These are phyloP conservation scores for Lagodon rhomboides DNA, from an alignment of 2,797 vertebrate species.

Conservation along the genomic window DNA sequence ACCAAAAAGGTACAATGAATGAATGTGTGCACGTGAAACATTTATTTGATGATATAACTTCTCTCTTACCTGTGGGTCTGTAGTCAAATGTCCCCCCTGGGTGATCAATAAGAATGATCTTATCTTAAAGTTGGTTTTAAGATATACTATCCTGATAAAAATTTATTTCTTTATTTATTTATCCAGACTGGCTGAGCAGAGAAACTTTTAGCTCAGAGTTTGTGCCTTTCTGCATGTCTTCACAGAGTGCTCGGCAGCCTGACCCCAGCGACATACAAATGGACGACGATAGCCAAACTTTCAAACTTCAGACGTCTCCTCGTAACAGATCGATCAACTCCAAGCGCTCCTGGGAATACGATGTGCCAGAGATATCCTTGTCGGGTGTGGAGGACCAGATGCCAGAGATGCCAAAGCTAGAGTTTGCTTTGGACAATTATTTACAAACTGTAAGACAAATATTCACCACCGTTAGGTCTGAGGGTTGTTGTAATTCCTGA, in stretches of 20 bases:
- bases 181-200: background rate
- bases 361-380: constrained; percentile 50
- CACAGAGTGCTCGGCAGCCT: constrained; percentile 46
- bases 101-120: background rate
- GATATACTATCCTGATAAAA: background rate
- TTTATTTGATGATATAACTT: background rate
- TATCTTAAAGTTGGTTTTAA: background rate
- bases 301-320: constrained; percentile 28
- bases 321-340: constrained; percentile 1
- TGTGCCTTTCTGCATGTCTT: background rate
- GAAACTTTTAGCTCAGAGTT: background rate
- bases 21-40: background rate
- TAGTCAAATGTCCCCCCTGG: background rate
- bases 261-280: constrained; percentile 1
- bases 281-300: constrained; percentile 15
- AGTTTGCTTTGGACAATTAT: constrained; percentile 74
- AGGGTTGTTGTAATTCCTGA: too few species aligned
- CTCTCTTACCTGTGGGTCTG: background rate
- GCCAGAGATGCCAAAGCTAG: constrained; percentile 81
- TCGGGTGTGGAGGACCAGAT: constrained; percentile 52
- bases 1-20: constrained; percentile 76
- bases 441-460: constrained; percentile 67
- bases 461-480: too few species aligned
- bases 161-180: background rate
- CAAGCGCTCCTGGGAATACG: constrained; percentile 55